These are phyloP conservation scores for Canis aureus DNA, from an alignment of 2,113 vertebrate species.

Conservation along the genomic window DNA sequence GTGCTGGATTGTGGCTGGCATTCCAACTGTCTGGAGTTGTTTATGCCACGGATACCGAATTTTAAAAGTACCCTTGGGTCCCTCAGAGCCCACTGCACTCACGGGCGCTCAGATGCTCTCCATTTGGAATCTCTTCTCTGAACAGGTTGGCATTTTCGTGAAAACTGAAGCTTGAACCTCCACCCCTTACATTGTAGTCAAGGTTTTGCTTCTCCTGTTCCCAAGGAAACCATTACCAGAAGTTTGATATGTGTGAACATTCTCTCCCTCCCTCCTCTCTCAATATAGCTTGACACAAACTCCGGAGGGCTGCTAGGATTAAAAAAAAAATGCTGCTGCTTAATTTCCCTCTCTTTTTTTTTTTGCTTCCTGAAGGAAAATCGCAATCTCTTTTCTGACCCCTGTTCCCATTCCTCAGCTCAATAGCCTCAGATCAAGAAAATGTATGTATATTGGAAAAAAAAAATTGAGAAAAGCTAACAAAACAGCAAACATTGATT, in stretches of 20 bases:
- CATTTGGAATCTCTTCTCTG: neutral
- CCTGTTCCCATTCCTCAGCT: neutral
- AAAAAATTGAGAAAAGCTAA: neutral
- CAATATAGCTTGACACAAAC: conserved; percentile 6
- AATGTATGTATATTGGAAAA: neutral
- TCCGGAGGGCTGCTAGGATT: conserved; percentile 33
- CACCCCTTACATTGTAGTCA: neutral
- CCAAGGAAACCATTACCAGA: conserved; percentile 67
- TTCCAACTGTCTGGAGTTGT: neutral
- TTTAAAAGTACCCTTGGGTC: neutral
- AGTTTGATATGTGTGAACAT: conserved; percentile 46
- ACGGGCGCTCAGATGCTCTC: neutral
- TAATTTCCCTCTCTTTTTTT: neutral
- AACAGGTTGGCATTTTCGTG: conserved; percentile 35
- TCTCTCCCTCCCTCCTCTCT: neutral
- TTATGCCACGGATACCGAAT: neutral
- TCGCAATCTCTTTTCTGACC: conserved; percentile 41
- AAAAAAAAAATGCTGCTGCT: neutral
- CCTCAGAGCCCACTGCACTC: neutral
- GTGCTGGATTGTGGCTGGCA: neutral
- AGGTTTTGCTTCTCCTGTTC: conserved; percentile 60
- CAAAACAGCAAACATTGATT: conserved; percentile 3
- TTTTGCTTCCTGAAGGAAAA: conserved; percentile 62
- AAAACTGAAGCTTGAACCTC: conserved; percentile 56
- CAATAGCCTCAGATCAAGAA: conserved; percentile 30